A percentile compares a stretch with the other conserved stretches of the same genome.
Evolutionary conservation across 2,888 invertebrate genomes (phyloP).

Genomic region (Oligia latruncula): DNA sequence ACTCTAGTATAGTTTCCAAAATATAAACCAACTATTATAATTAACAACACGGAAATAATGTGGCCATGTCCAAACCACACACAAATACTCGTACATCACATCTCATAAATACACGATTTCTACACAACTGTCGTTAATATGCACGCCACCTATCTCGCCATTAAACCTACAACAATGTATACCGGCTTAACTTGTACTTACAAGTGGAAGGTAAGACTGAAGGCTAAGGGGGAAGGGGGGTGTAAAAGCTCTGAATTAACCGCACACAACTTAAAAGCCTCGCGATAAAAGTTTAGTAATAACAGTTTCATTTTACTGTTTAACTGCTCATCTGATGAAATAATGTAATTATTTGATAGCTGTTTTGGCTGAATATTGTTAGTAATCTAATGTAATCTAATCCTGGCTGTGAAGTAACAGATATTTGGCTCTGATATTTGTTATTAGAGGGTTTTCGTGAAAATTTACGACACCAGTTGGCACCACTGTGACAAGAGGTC

Average conservation of each 20-base stretch:
- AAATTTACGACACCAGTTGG: no score
- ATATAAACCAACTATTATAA: neutral
- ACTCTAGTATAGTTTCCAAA: neutral
- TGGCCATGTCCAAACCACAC: neutral
- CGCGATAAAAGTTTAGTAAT: conserved; percentile 47
- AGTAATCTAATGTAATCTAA: neutral
- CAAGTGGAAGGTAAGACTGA: conserved; percentile 12
- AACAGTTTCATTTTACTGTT: conserved; percentile 42
- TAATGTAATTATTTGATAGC: neutral
- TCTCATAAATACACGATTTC: neutral
- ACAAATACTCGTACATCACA: neutral
- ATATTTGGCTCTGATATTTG: neutral
- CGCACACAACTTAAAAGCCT: conserved; percentile 40
- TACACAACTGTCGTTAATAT: conserved; percentile 6
- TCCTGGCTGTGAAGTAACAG: neutral
- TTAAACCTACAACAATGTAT: conserved; percentile 32
- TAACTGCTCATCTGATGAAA: conserved; percentile 11
- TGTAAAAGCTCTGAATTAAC: conserved; percentile 50
- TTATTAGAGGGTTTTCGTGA: no score
- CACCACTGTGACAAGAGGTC: no score
- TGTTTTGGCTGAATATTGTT: neutral
- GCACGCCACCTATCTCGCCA: conserved; percentile 5
- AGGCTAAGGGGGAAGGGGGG: neutral
- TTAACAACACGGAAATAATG: neutral
- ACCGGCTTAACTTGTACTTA: conserved; percentile 40